These are phyloP conservation scores for Apotomis betuletana DNA, from an alignment of 2,888 invertebrate genomes.

Conservation along the genomic window DNA sequence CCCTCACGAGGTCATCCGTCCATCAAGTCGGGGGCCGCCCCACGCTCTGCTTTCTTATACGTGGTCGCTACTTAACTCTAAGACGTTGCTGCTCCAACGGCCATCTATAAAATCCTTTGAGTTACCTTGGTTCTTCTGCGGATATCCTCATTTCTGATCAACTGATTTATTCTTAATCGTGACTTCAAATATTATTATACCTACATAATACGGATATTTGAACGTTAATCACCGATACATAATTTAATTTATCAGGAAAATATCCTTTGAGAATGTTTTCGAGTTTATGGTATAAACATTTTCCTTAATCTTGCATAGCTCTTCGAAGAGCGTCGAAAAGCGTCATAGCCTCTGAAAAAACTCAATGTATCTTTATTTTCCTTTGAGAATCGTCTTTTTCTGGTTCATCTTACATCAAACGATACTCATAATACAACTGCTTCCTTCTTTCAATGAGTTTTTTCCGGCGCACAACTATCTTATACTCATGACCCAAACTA, in stretches of 20 bases:
- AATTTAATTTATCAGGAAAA: not conserved
- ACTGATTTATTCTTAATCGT: no score
- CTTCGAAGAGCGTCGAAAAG: not conserved
- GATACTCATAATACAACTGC: not conserved
- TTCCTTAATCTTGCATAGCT: not conserved
- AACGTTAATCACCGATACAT: not conserved
- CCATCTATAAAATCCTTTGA: no score
- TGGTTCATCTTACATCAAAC: not conserved
- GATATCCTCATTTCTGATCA: no score
- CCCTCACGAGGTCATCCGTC: no score
- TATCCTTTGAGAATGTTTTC: not conserved
- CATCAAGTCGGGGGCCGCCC: no score
- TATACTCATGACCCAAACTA: slow-evolving; percentile 27
- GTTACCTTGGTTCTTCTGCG: no score
- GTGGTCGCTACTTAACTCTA: no score
- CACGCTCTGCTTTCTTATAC: no score
- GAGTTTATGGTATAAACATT: not conserved
- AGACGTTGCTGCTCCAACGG: no score
- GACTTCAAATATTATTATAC: no score
- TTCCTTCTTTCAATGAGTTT: slow-evolving; percentile 6
- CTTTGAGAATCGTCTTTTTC: not conserved
- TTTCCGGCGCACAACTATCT: slow-evolving; percentile 21
- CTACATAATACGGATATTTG: no score
- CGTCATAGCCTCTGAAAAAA: not conserved
- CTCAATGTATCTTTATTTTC: not conserved